These are phyloP conservation scores for Dromaius novaehollandiae DNA, from an alignment of 2,113 vertebrate genomes.

Conservation along the genomic window DNA sequence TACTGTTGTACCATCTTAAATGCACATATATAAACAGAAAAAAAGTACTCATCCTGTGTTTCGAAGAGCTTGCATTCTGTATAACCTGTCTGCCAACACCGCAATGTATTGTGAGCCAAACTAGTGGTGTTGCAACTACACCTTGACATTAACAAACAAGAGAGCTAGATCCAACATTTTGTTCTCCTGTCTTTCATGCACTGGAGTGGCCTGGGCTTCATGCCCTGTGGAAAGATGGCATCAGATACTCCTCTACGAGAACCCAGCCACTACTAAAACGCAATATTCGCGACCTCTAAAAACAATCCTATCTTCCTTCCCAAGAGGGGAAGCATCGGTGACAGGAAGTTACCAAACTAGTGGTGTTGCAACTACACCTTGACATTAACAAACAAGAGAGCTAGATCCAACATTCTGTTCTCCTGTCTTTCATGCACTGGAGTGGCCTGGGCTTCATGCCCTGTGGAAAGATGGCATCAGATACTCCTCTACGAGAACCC, in stretches of 20 bases:
- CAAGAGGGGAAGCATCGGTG: neutral
- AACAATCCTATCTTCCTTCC: neutral
- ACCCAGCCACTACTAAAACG: neutral
- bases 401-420: neutral
- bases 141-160: fast-evolving
- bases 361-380: fast-evolving
- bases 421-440: neutral
- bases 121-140: fast-evolving
- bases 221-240: neutral
- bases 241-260: neutral
- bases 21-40: neutral
- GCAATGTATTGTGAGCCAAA: fast-evolving
- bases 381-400: fast-evolving
- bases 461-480: neutral
- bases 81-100: neutral
- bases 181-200: neutral
- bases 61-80: neutral
- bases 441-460: neutral
- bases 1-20: neutral
- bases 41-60: neutral
- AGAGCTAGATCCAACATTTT: neutral
- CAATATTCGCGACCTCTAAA: neutral
- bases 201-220: neutral
- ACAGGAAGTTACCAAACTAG: too few species aligned
- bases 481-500: neutral